Evolutionary conservation across 2,113 vertebrate species (phyloP), one percentile per base, ranked within the genome.

Genomic region (Sebastes schlegelii): DNA sequence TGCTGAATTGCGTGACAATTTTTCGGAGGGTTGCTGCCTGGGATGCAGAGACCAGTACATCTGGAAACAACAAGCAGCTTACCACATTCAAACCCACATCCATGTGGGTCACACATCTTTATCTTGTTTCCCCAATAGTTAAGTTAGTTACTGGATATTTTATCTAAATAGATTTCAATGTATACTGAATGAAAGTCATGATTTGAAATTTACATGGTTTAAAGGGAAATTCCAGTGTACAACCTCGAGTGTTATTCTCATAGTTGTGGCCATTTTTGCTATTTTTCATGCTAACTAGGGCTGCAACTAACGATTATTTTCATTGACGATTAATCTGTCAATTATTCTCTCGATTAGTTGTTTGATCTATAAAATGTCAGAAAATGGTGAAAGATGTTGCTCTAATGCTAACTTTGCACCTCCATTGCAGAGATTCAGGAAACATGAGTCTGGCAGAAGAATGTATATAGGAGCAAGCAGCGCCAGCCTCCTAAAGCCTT

Each of bases 1-100:
- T 60, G 60, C n/a, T 66, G 46, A 54, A 61, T 58, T 71, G 58
- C 14, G 8, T 46, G 21, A 23, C 21, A 69, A 70, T 71, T n/a
- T 34, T 40, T 14, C 1, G 16, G 4, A 61, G 40, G 66, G 54
- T 14, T 17, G 16, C 17, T 61, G 23, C 60, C 52, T 74, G 46
- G 63, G 21, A 77, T 76, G 62, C 21, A 26, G 19, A 19, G 26
- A 67, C 4, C 49, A 49, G 9, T 26, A 19, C 23, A 9, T 66
- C 7, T 60, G n/a, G 8, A 57, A 77, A 42, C 68, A 48, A 11
- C 73, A 67, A 14, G 40, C 51, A 54, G 26, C 26, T 34, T 6
- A 49, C 45, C 17, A 48, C 3, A 4, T 46, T 42, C 34, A 60
- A 26, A 42, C 2, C 21, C 17, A 55, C 51, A 42, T 12, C 42